phyloP scores from a whole-genome alignment of 2,888 invertebrate species.

The Azorinus chamasolen region DNA sequence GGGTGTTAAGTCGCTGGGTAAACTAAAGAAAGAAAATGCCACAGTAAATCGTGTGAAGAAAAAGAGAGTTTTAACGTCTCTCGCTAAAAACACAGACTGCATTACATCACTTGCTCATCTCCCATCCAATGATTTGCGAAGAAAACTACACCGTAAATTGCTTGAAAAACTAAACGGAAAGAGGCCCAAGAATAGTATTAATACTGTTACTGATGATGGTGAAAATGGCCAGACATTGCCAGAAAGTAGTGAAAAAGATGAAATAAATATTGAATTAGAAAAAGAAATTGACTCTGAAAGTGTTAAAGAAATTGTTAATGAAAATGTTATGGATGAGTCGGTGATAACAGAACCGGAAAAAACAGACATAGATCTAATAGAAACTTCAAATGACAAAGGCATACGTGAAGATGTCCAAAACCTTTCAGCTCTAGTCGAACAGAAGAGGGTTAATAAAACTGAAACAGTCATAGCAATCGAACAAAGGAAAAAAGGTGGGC shows the following conservation, averaged over 20 bases:
- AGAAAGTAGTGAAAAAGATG: too few species aligned
- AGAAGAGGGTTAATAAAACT: slow-evolving; percentile 12
- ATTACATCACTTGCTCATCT: slow-evolving; percentile 34
- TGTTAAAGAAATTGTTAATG: too few species aligned
- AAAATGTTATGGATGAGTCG: too few species aligned
- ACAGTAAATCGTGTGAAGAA: slow-evolving; percentile 28
- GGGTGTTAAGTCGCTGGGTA: slow-evolving; percentile 39
- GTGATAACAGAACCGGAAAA: too few species aligned
- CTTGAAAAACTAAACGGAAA: slow-evolving; percentile 33
- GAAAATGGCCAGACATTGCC: too few species aligned
- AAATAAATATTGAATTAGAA: too few species aligned
- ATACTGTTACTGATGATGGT: too few species aligned
- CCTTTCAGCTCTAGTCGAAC: slow-evolving; percentile 39
- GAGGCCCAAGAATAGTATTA: neutral
- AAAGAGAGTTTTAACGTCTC: slow-evolving; percentile 44
- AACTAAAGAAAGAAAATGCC: slow-evolving; percentile 38
- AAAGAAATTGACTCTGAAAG: too few species aligned
- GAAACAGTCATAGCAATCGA: slow-evolving; percentile 8
- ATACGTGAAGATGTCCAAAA: slow-evolving; percentile 17
- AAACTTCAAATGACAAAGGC: too few species aligned
- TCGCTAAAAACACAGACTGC: slow-evolving; percentile 25
- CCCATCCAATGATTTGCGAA: slow-evolving; percentile 52
- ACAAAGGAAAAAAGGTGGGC: slow-evolving; percentile 3
- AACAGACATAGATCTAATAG: too few species aligned
- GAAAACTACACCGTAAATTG: slow-evolving; percentile 54